These are phyloP conservation scores for Hippocampus kuda DNA, from an alignment of 2,797 vertebrate genomes.

Conservation along the genomic window DNA sequence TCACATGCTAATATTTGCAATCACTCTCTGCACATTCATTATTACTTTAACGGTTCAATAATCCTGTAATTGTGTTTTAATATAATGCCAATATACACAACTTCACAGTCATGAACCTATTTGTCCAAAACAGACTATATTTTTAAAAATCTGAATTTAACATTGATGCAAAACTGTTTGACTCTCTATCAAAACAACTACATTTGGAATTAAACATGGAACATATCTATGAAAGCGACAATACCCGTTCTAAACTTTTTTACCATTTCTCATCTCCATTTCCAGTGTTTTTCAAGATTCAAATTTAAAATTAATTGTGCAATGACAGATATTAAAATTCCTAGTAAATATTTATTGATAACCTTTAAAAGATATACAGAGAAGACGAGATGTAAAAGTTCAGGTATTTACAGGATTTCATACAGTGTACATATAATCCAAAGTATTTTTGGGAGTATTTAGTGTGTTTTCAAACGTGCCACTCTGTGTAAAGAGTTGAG, in stretches of 20 bases:
- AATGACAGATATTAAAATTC: background rate
- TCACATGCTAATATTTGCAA: background rate
- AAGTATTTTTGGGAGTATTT: constrained; percentile 21
- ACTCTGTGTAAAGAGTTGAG: constrained; percentile 10
- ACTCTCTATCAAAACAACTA: background rate
- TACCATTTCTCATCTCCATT: background rate
- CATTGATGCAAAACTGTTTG: background rate
- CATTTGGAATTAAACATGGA: background rate
- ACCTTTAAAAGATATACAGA: background rate
- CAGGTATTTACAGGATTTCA: background rate
- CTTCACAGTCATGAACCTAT: too few relatives aligned
- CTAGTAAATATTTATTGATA: too few relatives aligned
- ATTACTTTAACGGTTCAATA: background rate
- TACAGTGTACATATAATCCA: too few relatives aligned
- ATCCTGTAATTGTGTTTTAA: background rate
- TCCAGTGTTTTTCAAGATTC: background rate
- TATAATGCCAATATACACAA: background rate
- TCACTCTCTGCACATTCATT: background rate
- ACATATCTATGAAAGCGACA: background rate
- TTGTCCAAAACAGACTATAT: background rate
- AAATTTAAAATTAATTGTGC: background rate
- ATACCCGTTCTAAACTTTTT: background rate
- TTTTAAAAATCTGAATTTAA: background rate
- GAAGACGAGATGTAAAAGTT: background rate
- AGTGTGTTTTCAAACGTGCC: constrained; percentile 43